Evolutionary conservation across 2,888 invertebrate genomes (phyloP), one percentile per base, ranked within the genome.

Genomic region (Monopis laevigella): DNA sequence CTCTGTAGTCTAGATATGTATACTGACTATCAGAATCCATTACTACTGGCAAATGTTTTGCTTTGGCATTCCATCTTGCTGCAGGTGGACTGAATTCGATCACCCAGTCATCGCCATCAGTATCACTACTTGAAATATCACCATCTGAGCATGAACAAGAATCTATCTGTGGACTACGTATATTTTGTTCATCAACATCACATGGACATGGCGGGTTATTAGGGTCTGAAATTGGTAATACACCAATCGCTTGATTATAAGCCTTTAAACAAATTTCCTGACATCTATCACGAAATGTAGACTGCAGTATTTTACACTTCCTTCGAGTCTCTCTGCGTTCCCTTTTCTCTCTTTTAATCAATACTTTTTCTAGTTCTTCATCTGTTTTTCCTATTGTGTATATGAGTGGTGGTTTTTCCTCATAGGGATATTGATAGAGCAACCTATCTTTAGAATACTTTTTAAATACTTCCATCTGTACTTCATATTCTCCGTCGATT

Each of bases 211-310:
- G 62, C 1, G 77, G 77, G 41, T 59, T 52, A 41, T 78, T 78
- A 1, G 67, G 62, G 42, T 74, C 65, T 2, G 73, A 69, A 27
- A 72, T 50, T 13, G 80, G 75, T 18, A 69, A 54, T 21, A 78
- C 16, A 2, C 80, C 80, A 39, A 78, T 70, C 1, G 80, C 71
- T 59, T 78, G 78, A 50, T 78, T 73, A 45, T 78, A 80, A 5
- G 80, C 77, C 51, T 78, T 80, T 11, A 77, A 50, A 53, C 80
- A 80, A 46, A 80, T 80, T 49, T 80, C 80, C 52, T 77, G 77
- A 48, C 80, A 80, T 46, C 59, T 71, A 39, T 78, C 74, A 46
- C 69, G 61, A 46, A 80, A 80, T 7, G 73, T 70, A 8, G 77
- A 73, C 46, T 80, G 80, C 12, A 80, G 47, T 2, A 78, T 47